Evolutionary conservation across 2,888 invertebrate species (phyloP), one percentile per base, ranked within the genome.

Genomic region (Synanthedon andrenaeformis): DNA sequence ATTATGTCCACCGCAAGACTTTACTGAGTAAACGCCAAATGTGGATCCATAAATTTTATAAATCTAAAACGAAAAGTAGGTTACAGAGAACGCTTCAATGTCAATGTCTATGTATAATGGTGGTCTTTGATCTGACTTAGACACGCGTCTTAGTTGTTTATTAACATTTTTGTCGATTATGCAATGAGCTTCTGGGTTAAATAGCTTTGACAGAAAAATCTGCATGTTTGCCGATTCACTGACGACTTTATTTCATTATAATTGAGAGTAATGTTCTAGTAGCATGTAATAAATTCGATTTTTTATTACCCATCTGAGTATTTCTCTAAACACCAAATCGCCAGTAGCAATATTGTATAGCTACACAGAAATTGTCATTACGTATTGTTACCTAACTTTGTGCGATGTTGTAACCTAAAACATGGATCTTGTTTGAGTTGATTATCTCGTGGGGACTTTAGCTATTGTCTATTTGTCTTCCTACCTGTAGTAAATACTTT

Each of bases 71-170:
- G 35, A 10, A 35, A 35, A 35, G 35, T 35, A 35, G 35, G 35
- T 35, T 35, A 35, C 23, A 23, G 23, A 23, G 23, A 23, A 23
- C 35, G 35, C 35, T 35, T 51, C 55, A 55, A 55, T 53, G 53
- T 50, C 49, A 41, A 55, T 49, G 53, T 52, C 49, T 51, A 45
- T 23, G 45, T 51, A 41, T 51, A 52, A 51, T 49, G 23, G 50
- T 35, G 14, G 52, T 51, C 56, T 52, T 56, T 52, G 54, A 48
- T 56, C 54, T 54, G 35, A 48, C 41, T 49, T 28, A 28, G 28
- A 28, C 28, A 28, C 6, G 6, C 13, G 51, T 41, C 49, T 45
- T 13, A 17, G 23, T 45, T 14, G n/a, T 53, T 42, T 10, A 35
- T 35, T 35, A 35, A 35, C 35, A 35, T 35, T 35, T 35, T 35